Base-by-base conservation (phyloP, 2,797 vertebrate species). In the Mionectes olivaceus region DNA sequence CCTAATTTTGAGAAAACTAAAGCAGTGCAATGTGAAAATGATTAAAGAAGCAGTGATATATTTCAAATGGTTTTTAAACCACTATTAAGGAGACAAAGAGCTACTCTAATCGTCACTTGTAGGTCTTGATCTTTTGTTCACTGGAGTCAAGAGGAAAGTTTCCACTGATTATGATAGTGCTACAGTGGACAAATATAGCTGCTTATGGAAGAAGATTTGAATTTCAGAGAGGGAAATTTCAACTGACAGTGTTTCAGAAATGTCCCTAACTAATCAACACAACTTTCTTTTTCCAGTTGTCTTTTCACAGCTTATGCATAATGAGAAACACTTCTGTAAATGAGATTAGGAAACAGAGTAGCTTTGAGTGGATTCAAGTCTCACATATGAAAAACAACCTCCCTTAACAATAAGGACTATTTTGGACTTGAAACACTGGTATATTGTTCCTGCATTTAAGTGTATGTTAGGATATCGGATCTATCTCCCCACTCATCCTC, bases 181-280 rank as follows among this genome's bases (percentile, higher is more conserved):
- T 50, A 19, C 30, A 76, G 44, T 60, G 52, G 32, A 30, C 32
- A 89, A 67, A 64, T 80, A 67, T 33, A 49, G 33, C 43, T 82
- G 28, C 22, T 65, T 83, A 46, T 19, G 19, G 59, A 87, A 61
- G 55, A 65, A 65, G 25, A 64, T 55, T 8, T 82, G 75, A 69
- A 61, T 93, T 97, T 95, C 65, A 67, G 80, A 44, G 22, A 77
- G 68, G n/a, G 30, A 91, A 61, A 12, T 61, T 93, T 74, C 17
- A 88, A 24, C 61, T 74, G 82, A 52, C 50, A 80, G 53, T 32
- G 28, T 70, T 70, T 91, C 61, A 85, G 46, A 59, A 94, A 64
- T 70, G 85, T 94, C 32, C 39, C 64, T 92, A 98, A 98, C 93
- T 95, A 96, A 97, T 96, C 57, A 93, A 80, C 5, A 22, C 30